Conservation (phyloP, 2,113 vertebrate genomes). For the Hypocryptadius cinnamomeus region DNA sequence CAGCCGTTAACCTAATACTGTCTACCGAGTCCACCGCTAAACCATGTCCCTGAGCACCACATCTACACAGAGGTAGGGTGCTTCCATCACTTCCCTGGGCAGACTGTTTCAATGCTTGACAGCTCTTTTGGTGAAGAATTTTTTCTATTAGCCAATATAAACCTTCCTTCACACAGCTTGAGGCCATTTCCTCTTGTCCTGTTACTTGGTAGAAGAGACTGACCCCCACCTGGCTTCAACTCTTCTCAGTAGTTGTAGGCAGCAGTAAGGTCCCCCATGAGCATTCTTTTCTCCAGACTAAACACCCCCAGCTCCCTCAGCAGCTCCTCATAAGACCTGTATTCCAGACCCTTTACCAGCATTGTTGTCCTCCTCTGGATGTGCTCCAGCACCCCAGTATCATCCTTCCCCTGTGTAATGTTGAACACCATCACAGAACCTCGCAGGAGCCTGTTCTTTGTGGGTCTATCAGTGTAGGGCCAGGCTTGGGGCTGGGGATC, state of each 20-base stretch:
- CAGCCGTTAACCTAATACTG: neutral
- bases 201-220: neutral
- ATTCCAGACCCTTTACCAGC: neutral
- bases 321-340: neutral
- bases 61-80: neutral
- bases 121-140: neutral
- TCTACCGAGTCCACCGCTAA: fast-evolving
- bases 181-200: neutral
- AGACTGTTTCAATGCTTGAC: neutral
- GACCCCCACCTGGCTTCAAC: neutral
- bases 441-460: neutral
- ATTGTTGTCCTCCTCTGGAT: neutral
- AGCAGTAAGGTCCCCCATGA: fast-evolving
- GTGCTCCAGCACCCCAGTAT: neutral
- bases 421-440: neutral
- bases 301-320: neutral
- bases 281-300: neutral
- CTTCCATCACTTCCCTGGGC: neutral
- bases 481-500: neutral
- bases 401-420: neutral
- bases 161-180: neutral
- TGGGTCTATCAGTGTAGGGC: neutral
- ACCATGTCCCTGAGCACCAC: too few relatives aligned
- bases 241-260: neutral
- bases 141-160: neutral